Conservation (phyloP, 1,140 invertebrate genomes). For the Drosophila sp. region DNA sequence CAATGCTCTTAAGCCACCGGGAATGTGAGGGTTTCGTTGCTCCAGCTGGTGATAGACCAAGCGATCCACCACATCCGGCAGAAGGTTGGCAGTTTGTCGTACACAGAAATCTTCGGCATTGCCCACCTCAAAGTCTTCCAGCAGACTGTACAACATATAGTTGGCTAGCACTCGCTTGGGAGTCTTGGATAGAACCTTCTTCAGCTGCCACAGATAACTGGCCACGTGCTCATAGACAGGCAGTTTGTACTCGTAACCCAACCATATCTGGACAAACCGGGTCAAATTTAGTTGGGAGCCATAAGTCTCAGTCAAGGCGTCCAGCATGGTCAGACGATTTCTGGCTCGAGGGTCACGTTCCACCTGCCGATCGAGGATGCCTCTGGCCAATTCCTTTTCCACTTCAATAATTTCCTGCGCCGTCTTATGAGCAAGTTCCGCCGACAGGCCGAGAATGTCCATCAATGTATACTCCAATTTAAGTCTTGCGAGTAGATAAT, state of each 20-base stretch:
- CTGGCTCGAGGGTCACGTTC: slow-evolving; percentile 46
- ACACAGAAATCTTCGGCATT: slow-evolving; percentile 37
- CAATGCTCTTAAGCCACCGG: slow-evolving; percentile 44
- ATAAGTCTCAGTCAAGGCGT: slow-evolving; percentile 57
- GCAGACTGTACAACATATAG: slow-evolving; percentile 88
- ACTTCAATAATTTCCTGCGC: slow-evolving; percentile 31
- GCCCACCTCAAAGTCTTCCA: slow-evolving; percentile 55
- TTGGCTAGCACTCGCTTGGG: slow-evolving; percentile 85
- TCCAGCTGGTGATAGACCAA: slow-evolving; percentile 52
- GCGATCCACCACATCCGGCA: slow-evolving; percentile 64
- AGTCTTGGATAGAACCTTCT: slow-evolving; percentile 82
- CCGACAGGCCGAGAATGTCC: slow-evolving; percentile 46
- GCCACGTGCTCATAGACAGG: slow-evolving; percentile 69
- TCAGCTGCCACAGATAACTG: slow-evolving; percentile 82
- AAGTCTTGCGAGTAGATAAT: slow-evolving; percentile 18
- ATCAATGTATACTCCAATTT: slow-evolving; percentile 30
- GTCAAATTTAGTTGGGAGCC: slow-evolving; percentile 78
- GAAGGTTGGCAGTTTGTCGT: slow-evolving; percentile 41
- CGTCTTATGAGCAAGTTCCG: slow-evolving; percentile 14
- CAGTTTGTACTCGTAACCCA: slow-evolving; percentile 58
- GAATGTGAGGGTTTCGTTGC: slow-evolving; percentile 53
- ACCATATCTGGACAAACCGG: slow-evolving; percentile 58
- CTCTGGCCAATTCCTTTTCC: slow-evolving; percentile 37
- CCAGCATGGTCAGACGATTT: slow-evolving; percentile 50
- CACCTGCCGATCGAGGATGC: slow-evolving; percentile 33